Conservation (phyloP, 2,888 invertebrate genomes). For the Rhagium mordax region DNA sequence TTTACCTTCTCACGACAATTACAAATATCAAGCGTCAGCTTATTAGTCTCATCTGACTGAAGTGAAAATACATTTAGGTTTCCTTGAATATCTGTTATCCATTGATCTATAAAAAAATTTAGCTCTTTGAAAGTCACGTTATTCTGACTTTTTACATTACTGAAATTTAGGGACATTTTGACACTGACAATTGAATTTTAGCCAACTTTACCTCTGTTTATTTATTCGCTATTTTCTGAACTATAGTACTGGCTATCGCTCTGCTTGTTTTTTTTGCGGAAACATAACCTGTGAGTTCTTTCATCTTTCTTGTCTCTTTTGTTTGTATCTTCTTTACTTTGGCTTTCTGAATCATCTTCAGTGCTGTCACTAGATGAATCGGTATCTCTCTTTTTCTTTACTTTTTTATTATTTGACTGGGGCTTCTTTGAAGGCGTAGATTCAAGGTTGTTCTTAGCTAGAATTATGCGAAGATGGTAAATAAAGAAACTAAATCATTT, state of each 20-base stretch:
- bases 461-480: neutral
- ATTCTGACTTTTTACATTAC: constrained; percentile 20
- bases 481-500: too few species aligned
- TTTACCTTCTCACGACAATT: constrained; percentile 28
- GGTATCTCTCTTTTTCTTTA: constrained; percentile 2
- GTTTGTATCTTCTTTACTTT: neutral
- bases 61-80: constrained; percentile 21
- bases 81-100: constrained; percentile 23
- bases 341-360: neutral
- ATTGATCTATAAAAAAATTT: constrained; percentile 16
- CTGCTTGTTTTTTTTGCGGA: neutral
- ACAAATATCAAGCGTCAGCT: constrained; percentile 23
- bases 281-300: neutral
- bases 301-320: neutral
- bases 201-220: neutral
- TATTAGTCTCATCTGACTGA: constrained; percentile 24
- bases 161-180: constrained; percentile 33
- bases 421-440: constrained; percentile 11
- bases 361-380: constrained; percentile 17
- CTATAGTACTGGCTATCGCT: constrained; percentile 13
- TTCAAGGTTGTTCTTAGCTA: constrained; percentile 7
- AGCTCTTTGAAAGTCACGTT: constrained; percentile 14
- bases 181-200: neutral
- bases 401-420: neutral
- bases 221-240: constrained; percentile 11